phyloP scores from a whole-genome alignment of 2,888 invertebrate species.

The Drosophila colorata region DNA sequence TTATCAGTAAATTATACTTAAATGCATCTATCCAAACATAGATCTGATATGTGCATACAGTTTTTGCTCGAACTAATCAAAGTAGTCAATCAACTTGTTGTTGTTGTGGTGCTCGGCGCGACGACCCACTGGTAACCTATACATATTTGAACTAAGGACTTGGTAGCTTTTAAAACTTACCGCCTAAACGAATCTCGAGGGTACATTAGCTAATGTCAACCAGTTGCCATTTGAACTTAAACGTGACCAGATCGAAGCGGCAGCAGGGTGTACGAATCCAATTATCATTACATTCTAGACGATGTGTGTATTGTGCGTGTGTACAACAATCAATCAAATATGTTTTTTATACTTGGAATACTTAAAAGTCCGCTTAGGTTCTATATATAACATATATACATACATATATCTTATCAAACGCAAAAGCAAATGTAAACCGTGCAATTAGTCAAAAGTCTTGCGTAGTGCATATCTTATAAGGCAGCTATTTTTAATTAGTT shows the following conservation, averaged over 20 bases:
- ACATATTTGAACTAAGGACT: slow-evolving; percentile 78
- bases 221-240: slow-evolving; percentile 46
- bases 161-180: slow-evolving; percentile 73
- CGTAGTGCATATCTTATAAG: slow-evolving; percentile 63
- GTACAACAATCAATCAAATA: slow-evolving; percentile 71
- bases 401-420: slow-evolving; percentile 28
- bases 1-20: slow-evolving; percentile 67
- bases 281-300: slow-evolving; percentile 40
- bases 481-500: slow-evolving; percentile 55
- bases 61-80: slow-evolving; percentile 74
- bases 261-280: slow-evolving; percentile 18
- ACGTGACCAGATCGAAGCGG: slow-evolving; percentile 5
- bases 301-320: slow-evolving; percentile 42
- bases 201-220: slow-evolving; percentile 19
- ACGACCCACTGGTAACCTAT: slow-evolving; percentile 59
- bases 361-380: slow-evolving; percentile 54
- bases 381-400: slow-evolving; percentile 13
- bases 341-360: slow-evolving; percentile 61
- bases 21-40: slow-evolving; percentile 29
- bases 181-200: slow-evolving; percentile 67
- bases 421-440: slow-evolving; percentile 60
- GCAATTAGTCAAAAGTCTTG: slow-evolving; percentile 78
- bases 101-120: slow-evolving; percentile 57
- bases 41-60: slow-evolving; percentile 37
- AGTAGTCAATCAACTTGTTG: slow-evolving; percentile 71